A percentile compares a stretch with the other conserved stretches of the same genome.
Evolutionary conservation across 1,140 invertebrate genomes (phyloP).

Genomic region (Theocolax elegans): DNA sequence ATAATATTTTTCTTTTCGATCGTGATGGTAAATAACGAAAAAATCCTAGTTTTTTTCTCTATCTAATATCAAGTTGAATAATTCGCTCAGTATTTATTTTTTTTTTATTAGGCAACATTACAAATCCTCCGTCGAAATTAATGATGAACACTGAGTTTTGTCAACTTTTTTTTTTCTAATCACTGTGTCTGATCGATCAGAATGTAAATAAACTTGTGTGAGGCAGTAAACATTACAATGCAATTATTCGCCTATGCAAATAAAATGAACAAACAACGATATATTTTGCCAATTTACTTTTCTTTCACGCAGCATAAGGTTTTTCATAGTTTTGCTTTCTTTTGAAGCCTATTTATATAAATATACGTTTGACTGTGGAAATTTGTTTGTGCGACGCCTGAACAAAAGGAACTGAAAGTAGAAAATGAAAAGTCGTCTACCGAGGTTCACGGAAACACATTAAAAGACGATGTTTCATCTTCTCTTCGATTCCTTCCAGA

Average conservation of each 20-base stretch:
- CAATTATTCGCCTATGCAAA: no score
- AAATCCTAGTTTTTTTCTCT: no score
- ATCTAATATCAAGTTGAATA: no score
- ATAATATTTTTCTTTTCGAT: no score
- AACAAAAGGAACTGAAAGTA: background rate
- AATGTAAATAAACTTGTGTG: no score
- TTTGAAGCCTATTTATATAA: constrained; percentile 13
- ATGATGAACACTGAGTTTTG: no score
- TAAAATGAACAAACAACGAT: background rate
- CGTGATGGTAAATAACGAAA: no score
- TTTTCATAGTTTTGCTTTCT: background rate
- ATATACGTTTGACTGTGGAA: constrained; percentile 14
- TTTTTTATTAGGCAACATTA: no score
- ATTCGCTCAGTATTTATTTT: no score
- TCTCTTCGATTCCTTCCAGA: background rate
- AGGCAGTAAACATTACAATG: no score
- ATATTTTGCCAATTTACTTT: constrained; percentile 3
- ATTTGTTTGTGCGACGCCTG: constrained; percentile 29
- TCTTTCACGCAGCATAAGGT: no score
- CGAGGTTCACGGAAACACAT: background rate
- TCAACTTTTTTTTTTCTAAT: background rate
- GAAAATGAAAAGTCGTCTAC: constrained; percentile 5
- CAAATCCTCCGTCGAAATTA: no score
- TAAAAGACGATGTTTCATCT: background rate
- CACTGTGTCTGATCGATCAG: background rate